Evolutionary conservation across 30 jellyfish, hydroid and myxozoan species (phyloP), one percentile per base, ranked within the genome.

Genomic region (Catostylus mosaicus): DNA sequence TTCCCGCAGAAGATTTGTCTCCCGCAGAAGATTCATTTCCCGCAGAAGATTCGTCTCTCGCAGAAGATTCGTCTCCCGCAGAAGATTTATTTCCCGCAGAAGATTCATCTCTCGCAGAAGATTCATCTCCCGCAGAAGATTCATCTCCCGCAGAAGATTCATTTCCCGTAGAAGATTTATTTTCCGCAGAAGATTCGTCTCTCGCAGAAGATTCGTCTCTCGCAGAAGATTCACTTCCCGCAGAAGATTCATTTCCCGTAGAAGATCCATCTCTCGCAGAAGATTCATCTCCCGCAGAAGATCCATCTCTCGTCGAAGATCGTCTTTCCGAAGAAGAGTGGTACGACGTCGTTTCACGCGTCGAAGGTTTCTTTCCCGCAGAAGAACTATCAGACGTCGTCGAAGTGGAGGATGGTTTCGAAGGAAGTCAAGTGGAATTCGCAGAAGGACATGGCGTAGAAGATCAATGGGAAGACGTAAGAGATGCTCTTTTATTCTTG

Each of bases 391-490:
- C 48, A 37, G 78, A 5, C 45, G 78, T n/a, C 67, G 89, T 16
- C 27, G 89, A 26, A 35, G 67, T 37, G 52, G 75, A 16, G 37
- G 75, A 4, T 78, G 74, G 81, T 63, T 61, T 31, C 35, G 74
- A 30, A 26, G 82, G 38, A 38, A 65, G 30, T 2, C 36, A 24
- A n/a, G 38, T 22, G 36, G 51, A 6, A 37, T 75, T 35, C 87
- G 82, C 12, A 63, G 81, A 29, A 78, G 82, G 48, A 78, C 82
- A 14, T 78, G 82, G 82, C 47, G 89, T n/a, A 63, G 82, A 43
- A 37, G 89, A 46, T 40, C 82, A 1, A 3, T 45, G 40, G 89
- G 89, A 64, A 63, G 82, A 30, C 89, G 89, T 78, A 78, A 78
- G 89, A 27, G 24, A 33, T 40, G 14, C 11, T 40, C 14, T 40